A percentile compares a stretch with the other conserved stretches of the same genome.
Evolutionary conservation across 2,797 vertebrate genomes (phyloP).

Genomic region (Pangasius sanitwongsei): DNA sequence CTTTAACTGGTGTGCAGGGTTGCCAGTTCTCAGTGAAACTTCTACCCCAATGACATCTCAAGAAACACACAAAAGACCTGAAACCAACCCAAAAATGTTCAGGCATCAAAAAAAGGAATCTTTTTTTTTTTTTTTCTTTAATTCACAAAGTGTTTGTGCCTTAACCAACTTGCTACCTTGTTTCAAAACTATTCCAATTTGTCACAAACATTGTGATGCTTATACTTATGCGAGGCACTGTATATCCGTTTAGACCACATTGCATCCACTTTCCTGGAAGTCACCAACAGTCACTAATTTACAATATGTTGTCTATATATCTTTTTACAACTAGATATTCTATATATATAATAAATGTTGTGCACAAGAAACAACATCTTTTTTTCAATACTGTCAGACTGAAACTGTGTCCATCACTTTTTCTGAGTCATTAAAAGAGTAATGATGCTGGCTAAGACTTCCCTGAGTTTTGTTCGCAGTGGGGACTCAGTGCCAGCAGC

Average conservation of each 20-base stretch:
- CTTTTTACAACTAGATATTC: slow-evolving; percentile 1
- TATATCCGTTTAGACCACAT: not conserved
- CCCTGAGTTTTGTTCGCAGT: slow-evolving; percentile 22
- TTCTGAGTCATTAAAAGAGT: slow-evolving; percentile 14
- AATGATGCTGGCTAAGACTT: slow-evolving; percentile 25
- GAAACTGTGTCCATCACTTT: slow-evolving; percentile 13
- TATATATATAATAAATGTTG: slow-evolving; percentile 2
- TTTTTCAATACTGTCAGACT: slow-evolving; percentile 1
- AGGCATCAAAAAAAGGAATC: not conserved
- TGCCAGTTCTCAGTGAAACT: not conserved
- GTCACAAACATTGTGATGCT: not conserved
- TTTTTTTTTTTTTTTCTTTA: too few relatives aligned
- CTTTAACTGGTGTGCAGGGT: not conserved
- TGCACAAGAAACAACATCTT: not conserved
- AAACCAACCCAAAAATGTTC: not conserved
- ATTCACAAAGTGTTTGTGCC: not conserved
- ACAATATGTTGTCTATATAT: not conserved
- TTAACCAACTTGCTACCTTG: not conserved
- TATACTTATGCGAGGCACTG: not conserved
- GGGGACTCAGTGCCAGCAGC: slow-evolving; percentile 8
- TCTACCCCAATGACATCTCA: not conserved
- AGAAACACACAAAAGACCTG: not conserved
- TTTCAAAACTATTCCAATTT: not conserved
- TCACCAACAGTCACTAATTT: not conserved
- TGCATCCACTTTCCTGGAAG: not conserved